These are phyloP conservation scores for Mya arenaria DNA, from an alignment of 1,140 invertebrate genomes.

Conservation along the genomic window DNA sequence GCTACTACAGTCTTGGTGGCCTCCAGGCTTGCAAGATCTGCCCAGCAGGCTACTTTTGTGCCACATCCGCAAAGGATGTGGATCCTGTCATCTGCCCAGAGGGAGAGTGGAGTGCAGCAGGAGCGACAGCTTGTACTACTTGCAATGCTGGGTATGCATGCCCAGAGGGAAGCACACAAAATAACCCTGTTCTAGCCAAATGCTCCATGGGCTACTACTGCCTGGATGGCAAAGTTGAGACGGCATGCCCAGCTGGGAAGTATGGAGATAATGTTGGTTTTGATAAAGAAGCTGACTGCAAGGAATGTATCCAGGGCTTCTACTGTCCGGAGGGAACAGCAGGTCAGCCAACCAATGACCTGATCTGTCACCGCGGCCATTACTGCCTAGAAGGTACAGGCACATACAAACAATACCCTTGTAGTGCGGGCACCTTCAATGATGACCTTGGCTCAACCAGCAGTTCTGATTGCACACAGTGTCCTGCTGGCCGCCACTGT, in stretches of 20 bases:
- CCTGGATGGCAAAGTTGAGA: constrained; percentile 67
- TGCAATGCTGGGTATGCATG: constrained; percentile 76
- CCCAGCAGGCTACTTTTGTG: constrained; percentile 75
- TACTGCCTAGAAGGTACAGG: constrained; percentile 72
- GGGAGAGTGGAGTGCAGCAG: constrained; percentile 70
- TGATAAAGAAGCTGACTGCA: constrained; percentile 62
- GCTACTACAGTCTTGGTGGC: constrained; percentile 74
- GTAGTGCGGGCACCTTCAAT: constrained; percentile 72
- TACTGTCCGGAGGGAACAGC: constrained; percentile 76
- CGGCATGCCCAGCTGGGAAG: constrained; percentile 69
- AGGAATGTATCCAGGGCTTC: constrained; percentile 71
- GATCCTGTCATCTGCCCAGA: constrained; percentile 71
- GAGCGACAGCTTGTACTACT: constrained; percentile 55
- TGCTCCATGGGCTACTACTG: constrained; percentile 77
- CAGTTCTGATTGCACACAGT: constrained; percentile 65
- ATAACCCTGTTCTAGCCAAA: constrained; percentile 62
- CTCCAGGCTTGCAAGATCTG: constrained; percentile 71
- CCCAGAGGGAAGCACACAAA: constrained; percentile 71
- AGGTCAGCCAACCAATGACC: constrained; percentile 63
- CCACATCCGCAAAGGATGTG: constrained; percentile 10
- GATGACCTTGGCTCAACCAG: constrained; percentile 65
- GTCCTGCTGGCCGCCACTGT: constrained; percentile 74
- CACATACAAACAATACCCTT: constrained; percentile 70
- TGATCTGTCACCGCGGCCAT: constrained; percentile 73
- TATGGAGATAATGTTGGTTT: constrained; percentile 73